phyloP scores from a whole-genome alignment of 2,797 vertebrate genomes.

The Glossophaga mutica region DNA sequence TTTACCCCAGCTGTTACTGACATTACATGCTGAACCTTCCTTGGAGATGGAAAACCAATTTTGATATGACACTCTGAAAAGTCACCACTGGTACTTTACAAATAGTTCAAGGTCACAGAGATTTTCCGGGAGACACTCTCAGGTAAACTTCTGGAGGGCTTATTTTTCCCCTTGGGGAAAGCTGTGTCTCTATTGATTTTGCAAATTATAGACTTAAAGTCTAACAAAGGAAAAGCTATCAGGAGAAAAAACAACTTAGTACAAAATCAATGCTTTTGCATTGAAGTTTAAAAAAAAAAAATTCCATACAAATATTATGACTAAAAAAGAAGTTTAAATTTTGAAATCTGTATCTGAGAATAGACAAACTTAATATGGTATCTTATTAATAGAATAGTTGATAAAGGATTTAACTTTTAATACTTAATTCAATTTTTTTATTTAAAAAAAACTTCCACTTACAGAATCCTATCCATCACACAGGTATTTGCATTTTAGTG shows the following conservation, averaged over 20 bases:
- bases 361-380: background rate
- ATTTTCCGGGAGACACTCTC: constrained; percentile 67
- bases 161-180: constrained; percentile 69
- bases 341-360: background rate
- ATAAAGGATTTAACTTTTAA: constrained; percentile 3
- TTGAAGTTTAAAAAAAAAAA: constrained; percentile 47
- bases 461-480: background rate
- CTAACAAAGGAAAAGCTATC: constrained; percentile 62
- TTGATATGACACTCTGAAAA: constrained; percentile 80
- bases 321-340: constrained; percentile 30
- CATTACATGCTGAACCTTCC: constrained; percentile 77
- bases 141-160: constrained; percentile 68
- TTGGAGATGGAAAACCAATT: constrained; percentile 84
- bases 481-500: background rate
- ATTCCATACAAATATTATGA: background rate
- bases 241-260: constrained; percentile 39
- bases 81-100: constrained; percentile 77
- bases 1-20: constrained; percentile 79
- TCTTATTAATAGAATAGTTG: background rate
- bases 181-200: constrained; percentile 78
- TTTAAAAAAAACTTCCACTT: background rate
- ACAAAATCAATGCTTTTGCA: constrained; percentile 66
- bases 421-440: background rate
- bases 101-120: constrained; percentile 79
- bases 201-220: constrained; percentile 70